Conservation (phyloP, 2,797 vertebrate genomes). For the Rhyacichthys aspro region DNA sequence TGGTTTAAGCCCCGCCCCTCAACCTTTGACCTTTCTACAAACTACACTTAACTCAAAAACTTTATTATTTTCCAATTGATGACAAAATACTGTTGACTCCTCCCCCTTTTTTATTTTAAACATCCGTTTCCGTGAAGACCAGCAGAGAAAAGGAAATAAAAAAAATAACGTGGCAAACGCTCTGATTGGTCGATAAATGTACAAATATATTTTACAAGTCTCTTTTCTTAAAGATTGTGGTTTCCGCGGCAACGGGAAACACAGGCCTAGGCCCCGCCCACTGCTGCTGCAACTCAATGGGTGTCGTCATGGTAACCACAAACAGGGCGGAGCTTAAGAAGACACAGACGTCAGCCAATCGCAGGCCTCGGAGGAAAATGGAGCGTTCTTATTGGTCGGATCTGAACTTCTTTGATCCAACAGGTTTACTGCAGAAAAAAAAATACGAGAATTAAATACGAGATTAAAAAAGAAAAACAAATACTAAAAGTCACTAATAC, state of each 20-base stretch:
- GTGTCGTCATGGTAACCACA: not conserved
- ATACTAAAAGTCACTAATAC: too few relatives aligned
- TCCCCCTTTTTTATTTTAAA: conserved; percentile 2
- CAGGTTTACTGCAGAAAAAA: conserved; percentile 78
- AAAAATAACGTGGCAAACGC: conserved; percentile 11
- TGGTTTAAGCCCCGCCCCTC: conserved; percentile 10
- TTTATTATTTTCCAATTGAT: conserved; percentile 43
- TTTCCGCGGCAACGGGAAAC: conserved; percentile 10
- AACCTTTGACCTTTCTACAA: conserved; percentile 16
- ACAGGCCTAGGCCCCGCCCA: not conserved
- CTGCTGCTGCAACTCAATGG: not conserved
- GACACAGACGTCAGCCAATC: conserved; percentile 6
- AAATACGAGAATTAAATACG: not conserved
- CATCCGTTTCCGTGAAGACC: conserved; percentile 46
- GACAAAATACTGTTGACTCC: conserved; percentile 15
- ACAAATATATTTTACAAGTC: conserved; percentile 68
- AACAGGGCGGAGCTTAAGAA: conserved; percentile 3
- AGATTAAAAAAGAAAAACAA: not conserved
- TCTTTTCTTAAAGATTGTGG: conserved; percentile 35
- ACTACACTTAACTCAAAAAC: conserved; percentile 29
- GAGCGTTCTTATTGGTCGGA: conserved; percentile 76
- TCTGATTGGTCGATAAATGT: conserved; percentile 53
- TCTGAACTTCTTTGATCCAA: conserved; percentile 88
- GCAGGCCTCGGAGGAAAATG: conserved; percentile 44
- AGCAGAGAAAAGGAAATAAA: conserved; percentile 21